A percentile compares a stretch with the other conserved stretches of the same genome.
phyloP scores from a whole-genome alignment of 2,888 invertebrate species.

The Lepidocyrtoides sp. region DNA sequence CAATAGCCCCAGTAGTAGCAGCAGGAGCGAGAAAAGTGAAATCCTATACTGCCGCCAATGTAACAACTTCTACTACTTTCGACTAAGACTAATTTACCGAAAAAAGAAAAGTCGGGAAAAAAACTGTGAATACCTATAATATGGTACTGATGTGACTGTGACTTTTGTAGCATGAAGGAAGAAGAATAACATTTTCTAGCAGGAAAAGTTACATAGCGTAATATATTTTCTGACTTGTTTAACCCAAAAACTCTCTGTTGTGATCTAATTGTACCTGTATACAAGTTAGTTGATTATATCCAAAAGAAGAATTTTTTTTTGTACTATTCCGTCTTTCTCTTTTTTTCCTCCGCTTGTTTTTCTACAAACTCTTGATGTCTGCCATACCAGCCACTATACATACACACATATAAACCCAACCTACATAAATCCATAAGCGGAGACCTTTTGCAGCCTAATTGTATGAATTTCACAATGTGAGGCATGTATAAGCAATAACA shows the following conservation, averaged over 20 bases:
- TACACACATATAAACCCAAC: not conserved
- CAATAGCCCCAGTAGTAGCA: not conserved
- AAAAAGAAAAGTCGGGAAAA: slow-evolving; percentile 31
- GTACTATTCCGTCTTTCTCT: slow-evolving; percentile 43
- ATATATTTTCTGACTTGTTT: slow-evolving; percentile 29
- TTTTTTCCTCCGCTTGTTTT: not conserved
- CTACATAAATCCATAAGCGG: too few relatives aligned
- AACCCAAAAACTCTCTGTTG: slow-evolving; percentile 46
- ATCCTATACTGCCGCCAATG: not conserved
- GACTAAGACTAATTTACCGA: slow-evolving; percentile 15
- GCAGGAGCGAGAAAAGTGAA: too few relatives aligned
- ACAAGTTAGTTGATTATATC: slow-evolving; percentile 49
- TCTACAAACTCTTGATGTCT: not conserved
- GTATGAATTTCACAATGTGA: not conserved
- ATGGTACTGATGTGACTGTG: not conserved
- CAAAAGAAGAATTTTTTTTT: slow-evolving; percentile 32
- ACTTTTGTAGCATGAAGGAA: not conserved
- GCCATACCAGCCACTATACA: not conserved
- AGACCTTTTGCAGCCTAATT: not conserved
- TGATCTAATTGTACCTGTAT: slow-evolving; percentile 75
- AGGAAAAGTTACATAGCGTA: slow-evolving; percentile 18
- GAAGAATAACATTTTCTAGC: not conserved
- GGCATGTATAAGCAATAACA: slow-evolving; percentile 37
- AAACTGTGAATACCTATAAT: too few relatives aligned
- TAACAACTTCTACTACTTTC: not conserved